Conservation (phyloP, 2,888 invertebrate species). For the Cerastoderma edule region DNA sequence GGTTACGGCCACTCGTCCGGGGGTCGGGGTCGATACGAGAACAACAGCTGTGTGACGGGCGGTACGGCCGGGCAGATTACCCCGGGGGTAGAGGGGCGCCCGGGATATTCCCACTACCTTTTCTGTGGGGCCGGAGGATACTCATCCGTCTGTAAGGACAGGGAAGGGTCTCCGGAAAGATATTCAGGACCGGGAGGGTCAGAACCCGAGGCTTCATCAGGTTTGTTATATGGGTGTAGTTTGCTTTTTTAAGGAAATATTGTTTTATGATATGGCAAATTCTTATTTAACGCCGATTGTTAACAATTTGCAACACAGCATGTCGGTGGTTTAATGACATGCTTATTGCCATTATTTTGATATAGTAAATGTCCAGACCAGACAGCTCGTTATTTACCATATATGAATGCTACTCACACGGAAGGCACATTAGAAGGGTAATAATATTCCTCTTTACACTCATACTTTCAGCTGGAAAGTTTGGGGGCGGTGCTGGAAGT, state of each 20-base stretch:
- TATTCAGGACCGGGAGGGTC: slow-evolving; percentile 47
- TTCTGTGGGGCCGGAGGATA: slow-evolving; percentile 55
- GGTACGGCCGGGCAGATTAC: slow-evolving; percentile 45
- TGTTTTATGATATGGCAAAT: no score
- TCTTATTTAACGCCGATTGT: no score
- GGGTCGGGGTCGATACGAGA: slow-evolving; percentile 21
- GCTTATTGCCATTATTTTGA: no score
- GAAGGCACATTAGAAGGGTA: no score
- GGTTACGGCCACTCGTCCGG: slow-evolving; percentile 40
- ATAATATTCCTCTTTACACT: no score
- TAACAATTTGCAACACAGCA: no score
- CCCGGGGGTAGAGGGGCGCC: slow-evolving; percentile 3
- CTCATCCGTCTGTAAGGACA: slow-evolving; percentile 36
- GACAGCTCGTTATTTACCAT: no score
- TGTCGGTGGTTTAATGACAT: no score
- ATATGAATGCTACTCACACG: no score
- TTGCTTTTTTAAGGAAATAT: no score
- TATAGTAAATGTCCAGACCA: no score
- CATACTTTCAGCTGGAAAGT: slow-evolving; percentile 47
- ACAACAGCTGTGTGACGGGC: slow-evolving; percentile 29
- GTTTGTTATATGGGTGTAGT: slow-evolving; percentile 27
- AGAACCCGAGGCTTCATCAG: slow-evolving; percentile 34
- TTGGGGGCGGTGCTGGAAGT: slow-evolving; percentile 56
- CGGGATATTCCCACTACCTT: slow-evolving; percentile 31
- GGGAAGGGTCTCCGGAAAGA: background rate